Base-by-base conservation (phyloP, 2,797 vertebrate species). In the Sarcoramphus papa region DNA sequence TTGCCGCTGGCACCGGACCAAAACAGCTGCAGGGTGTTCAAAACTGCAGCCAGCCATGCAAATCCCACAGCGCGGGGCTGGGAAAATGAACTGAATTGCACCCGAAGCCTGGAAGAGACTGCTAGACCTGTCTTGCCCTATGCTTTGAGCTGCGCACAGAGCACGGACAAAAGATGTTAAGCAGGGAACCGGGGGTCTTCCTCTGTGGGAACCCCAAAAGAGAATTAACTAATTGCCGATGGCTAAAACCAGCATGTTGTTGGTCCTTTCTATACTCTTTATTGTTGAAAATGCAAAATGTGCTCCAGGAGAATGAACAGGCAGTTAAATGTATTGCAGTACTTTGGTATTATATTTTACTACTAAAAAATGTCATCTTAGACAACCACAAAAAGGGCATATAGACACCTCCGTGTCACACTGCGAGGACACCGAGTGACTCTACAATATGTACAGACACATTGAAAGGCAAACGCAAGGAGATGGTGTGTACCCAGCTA, bases 211-310 rank as follows among this genome's bases (percentile, higher is more conserved):
- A 6, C 9, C 10, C 33, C 24, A 14, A 69, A 69, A 19, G 7
- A 6, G 6, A 30, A 33, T 21, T 18, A 64, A 21, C 11, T n/a
- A 19, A 22, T 35, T 81, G 24, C 21, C 57, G n/a, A 10, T 20
- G 33, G 51, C 57, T 64, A 7, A 7, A 64, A 43, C 0, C 0
- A 1, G 9, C 3, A 0, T 4, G 21, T 10, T 64, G 21, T 30
- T 28, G 6, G 33, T 37, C 6, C 4, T 68, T 86, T 67, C 22
- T n/a, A 0, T 11, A 5, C 6, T 48, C 5, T 45, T 41, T 11
- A 1, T 9, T 16, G 9, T 13, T 69, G 59, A 57, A 63, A 70
- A 41, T 2, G n/a, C 7, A n/a, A 56, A 59, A 21, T 5, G 16
- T 23, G 53, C 20, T 60, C 43, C 15, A 14, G 25, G 67, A 56